Conservation (phyloP, 1,140 invertebrate genomes). For the Drosophila erecta region DNA sequence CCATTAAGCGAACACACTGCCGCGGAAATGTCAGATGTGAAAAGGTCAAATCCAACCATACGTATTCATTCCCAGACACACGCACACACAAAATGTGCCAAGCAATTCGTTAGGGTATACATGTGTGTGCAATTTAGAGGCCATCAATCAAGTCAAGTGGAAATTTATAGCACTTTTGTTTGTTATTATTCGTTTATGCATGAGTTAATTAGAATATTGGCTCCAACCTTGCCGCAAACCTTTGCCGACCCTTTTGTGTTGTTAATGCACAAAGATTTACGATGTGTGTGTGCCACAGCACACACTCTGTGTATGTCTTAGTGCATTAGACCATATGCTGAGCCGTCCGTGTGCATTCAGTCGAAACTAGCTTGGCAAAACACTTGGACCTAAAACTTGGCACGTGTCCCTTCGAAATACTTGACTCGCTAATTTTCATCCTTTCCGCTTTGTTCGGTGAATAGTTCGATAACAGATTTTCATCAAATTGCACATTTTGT, state of each 20-base stretch:
- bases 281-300: constrained; percentile 27
- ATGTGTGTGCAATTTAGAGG: constrained; percentile 44
- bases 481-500: constrained; percentile 62
- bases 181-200: constrained; percentile 84
- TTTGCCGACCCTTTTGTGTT: constrained; percentile 40
- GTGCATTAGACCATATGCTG: constrained; percentile 27
- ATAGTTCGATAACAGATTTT: constrained; percentile 55
- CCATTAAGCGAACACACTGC: constrained; percentile 17
- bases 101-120: constrained; percentile 27
- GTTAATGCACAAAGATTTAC: constrained; percentile 74
- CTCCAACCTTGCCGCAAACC: constrained; percentile 61
- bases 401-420: constrained; percentile 39
- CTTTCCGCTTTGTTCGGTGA: constrained; percentile 52
- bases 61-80: neutral
- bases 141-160: constrained; percentile 82
- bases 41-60: constrained; percentile 39
- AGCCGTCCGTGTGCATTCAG: constrained; percentile 35
- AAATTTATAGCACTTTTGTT: constrained; percentile 84
- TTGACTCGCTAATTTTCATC: constrained; percentile 61
- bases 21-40: constrained; percentile 45
- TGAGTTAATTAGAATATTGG: constrained; percentile 83
- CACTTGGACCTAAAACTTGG: constrained; percentile 28
- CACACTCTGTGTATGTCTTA: constrained; percentile 14
- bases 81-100: constrained; percentile 7
- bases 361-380: constrained; percentile 41